A percentile compares a stretch with the other conserved stretches of the same genome.
phyloP scores from a whole-genome alignment of 2,113 vertebrate genomes.

The Bagarius yarrelli region DNA sequence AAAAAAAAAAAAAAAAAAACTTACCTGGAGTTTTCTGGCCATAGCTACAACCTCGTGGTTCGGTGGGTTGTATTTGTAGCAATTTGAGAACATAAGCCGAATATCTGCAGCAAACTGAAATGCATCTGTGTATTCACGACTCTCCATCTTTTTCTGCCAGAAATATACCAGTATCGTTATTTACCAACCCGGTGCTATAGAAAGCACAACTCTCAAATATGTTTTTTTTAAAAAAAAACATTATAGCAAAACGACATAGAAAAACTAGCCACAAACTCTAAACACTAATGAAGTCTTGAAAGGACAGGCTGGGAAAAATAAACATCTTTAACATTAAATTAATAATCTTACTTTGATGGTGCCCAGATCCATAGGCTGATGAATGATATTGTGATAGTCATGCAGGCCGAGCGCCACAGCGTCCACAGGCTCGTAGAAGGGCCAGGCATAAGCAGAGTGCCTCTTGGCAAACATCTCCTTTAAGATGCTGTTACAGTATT shows the following conservation, averaged over 20 bases:
- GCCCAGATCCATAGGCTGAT: slow-evolving; percentile 81
- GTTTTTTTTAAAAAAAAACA: no score
- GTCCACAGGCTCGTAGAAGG: slow-evolving; percentile 81
- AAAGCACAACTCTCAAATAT: no score
- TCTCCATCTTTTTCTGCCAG: slow-evolving; percentile 83
- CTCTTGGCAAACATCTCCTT: slow-evolving; percentile 87
- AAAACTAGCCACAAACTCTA: no score
- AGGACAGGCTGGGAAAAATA: no score
- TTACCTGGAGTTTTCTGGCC: slow-evolving; percentile 89
- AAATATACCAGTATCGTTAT: neutral
- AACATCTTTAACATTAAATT: no score
- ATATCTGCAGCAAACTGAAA: slow-evolving; percentile 87
- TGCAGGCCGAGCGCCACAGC: slow-evolving; percentile 66
- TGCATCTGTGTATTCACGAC: slow-evolving; percentile 74
- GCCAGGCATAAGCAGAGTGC: slow-evolving; percentile 82
- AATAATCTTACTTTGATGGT: slow-evolving; percentile 78
- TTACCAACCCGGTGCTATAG: neutral
- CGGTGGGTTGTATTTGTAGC: slow-evolving; percentile 82
- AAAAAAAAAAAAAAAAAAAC: neutral
- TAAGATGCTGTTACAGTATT: slow-evolving; percentile 78
- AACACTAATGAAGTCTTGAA: no score
- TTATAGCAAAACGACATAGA: no score
- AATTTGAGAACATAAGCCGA: slow-evolving; percentile 89
- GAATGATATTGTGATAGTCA: slow-evolving; percentile 76
- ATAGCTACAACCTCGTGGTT: slow-evolving; percentile 81